Base-by-base conservation (phyloP, 2,888 invertebrate species). In the Archips crataeganus region DNA sequence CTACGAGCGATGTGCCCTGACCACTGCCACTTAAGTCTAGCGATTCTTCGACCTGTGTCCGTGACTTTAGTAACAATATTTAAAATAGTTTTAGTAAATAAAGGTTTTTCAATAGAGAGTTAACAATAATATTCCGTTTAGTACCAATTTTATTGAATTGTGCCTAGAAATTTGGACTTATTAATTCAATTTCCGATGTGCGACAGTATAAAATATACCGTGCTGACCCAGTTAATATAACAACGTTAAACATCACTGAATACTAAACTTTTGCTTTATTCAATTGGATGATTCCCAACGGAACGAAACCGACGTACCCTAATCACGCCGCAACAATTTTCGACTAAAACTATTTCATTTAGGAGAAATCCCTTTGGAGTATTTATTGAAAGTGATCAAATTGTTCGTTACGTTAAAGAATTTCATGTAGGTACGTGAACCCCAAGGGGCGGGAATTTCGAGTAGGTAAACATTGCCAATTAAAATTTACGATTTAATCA, bases 281-380 rank as follows among this genome's bases (percentile, higher is more conserved):
- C 60, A 61, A 70, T 74, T 59, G 42, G 49, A 59, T 70, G 70
- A 65, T 73, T 74, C 74, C 70, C 74, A 60, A 61, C 11, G 54
- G 69, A 60, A 15, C 57, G 15, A 66, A 59, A 70, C 69, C 69
- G 13, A 69, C 69, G 60, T 69, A 65, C 74, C 74, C 69, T 60
- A 74, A 74, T 70, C 74, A 59, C 49, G 51, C 69, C 74, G 74
- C 69, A 70, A 74, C 74, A 54, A 70, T 70, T 73, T 74, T 54
- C 74, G 61, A 74, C 74, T 65, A 36, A 51, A 74, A 74, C 74
- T 74, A 74, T 74, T 74, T 74, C 74, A 74, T 65, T 65, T 65
- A 65, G 61, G 60, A 32, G 45, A 69, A 69, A 64, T 74, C 74
- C 70, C 69, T 61, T 70, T 23, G 51, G 74, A 54, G 11, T 61